Evolutionary conservation across 2,888 invertebrate genomes (phyloP).

Genomic region (Erpobdella octoculata): DNA sequence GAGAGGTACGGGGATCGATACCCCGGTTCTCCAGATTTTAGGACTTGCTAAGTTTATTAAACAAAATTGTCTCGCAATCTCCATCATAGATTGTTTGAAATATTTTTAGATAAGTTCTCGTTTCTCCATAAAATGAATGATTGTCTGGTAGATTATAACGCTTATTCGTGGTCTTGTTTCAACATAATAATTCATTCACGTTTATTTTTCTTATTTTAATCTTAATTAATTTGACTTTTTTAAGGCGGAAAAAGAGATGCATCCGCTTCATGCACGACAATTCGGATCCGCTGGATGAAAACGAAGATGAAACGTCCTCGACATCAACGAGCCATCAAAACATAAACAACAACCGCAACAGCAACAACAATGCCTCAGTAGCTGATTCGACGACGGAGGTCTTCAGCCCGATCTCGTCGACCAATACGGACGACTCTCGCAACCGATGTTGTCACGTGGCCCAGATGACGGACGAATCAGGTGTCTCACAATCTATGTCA

Average conservation of each 20-base stretch:
- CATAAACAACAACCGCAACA: conserved; percentile 17
- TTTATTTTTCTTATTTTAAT: conserved; percentile 11
- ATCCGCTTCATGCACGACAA: conserved; percentile 47
- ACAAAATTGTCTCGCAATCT: too few species aligned
- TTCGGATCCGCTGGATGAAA: background rate
- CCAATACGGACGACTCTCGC: conserved; percentile 18
- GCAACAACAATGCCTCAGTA: background rate
- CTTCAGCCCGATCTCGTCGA: conserved; percentile 20
- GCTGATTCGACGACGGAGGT: conserved; percentile 29
- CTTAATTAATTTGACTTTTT: background rate
- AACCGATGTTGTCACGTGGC: background rate
- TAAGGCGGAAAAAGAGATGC: conserved; percentile 56
- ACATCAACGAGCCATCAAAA: background rate
- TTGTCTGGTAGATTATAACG: background rate
- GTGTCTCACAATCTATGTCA: background rate
- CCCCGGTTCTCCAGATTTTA: too few species aligned
- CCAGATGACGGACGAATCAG: background rate
- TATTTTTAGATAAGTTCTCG: too few species aligned
- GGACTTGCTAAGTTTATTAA: too few species aligned
- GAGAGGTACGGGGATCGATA: too few species aligned
- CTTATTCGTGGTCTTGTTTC: background rate
- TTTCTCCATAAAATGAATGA: background rate
- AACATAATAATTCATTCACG: too few species aligned
- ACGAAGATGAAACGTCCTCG: background rate
- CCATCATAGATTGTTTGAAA: too few species aligned